phyloP scores from a whole-genome alignment of 2,888 invertebrate genomes.

The Mythimna loreyi region DNA sequence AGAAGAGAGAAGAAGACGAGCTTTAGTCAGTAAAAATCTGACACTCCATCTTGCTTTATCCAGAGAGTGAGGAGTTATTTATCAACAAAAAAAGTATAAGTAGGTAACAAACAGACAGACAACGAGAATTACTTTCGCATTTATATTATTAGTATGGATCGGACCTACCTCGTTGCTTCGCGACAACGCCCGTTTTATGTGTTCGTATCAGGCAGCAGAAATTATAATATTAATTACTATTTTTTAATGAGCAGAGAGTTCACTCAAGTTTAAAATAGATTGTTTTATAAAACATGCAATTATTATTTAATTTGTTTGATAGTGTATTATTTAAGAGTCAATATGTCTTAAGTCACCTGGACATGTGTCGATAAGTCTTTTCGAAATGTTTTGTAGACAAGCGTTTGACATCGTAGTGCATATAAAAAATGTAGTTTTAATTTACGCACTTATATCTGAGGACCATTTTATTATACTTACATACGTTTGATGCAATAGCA shows the following conservation, averaged over 20 bases:
- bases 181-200: conserved; percentile 69
- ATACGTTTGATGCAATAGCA: too few relatives aligned
- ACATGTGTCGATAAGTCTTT: neutral
- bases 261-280: neutral
- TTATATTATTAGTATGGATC: neutral
- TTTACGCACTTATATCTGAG: neutral
- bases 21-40: too few relatives aligned
- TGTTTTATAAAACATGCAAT: conserved; percentile 10
- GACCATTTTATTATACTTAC: neutral
- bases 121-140: neutral
- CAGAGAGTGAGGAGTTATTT: too few relatives aligned
- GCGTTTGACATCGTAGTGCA: neutral
- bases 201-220: conserved; percentile 46
- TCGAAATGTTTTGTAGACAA: neutral
- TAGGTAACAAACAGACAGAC: neutral
- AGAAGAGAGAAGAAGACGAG: too few relatives aligned
- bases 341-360: neutral
- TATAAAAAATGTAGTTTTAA: neutral
- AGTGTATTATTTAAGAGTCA: neutral
- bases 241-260: conserved; percentile 18
- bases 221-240: conserved; percentile 8
- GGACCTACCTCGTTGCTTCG: conserved; percentile 12
- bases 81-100: neutral
- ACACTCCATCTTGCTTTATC: too few relatives aligned
- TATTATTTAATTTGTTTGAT: conserved; percentile 14